Evolutionary conservation across 2,888 invertebrate genomes (phyloP).

Genomic region (Trichacis sp.): DNA sequence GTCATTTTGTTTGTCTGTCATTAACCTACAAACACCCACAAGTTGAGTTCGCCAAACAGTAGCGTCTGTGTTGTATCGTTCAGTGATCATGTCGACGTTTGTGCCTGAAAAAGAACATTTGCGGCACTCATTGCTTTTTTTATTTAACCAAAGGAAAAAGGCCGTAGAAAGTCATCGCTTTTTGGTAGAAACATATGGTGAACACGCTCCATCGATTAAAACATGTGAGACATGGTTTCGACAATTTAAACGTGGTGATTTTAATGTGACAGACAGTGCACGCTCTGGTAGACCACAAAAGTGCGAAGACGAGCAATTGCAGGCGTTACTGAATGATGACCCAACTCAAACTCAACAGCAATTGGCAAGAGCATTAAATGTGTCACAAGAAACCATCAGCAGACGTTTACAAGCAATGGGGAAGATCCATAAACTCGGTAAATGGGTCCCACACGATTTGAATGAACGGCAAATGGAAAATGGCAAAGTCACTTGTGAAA

Average conservation of each 20-base stretch:
- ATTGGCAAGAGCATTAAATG: not conserved
- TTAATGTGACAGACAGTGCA: too few species aligned
- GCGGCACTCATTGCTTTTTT: constrained; percentile 5
- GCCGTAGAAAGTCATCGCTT: not conserved
- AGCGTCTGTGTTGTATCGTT: too few species aligned
- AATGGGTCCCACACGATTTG: not conserved
- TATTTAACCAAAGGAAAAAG: constrained; percentile 5
- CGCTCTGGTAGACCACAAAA: too few species aligned
- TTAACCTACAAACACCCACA: too few species aligned
- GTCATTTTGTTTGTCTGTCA: too few species aligned
- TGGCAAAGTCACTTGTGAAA: constrained; percentile 33
- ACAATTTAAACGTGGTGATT: too few species aligned
- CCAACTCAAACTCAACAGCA: constrained; percentile 6
- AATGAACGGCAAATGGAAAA: constrained; percentile 2
- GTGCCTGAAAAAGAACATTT: constrained; percentile 7
- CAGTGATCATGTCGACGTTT: not conserved
- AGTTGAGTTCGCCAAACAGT: too few species aligned
- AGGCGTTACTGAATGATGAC: not conserved
- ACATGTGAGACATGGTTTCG: too few species aligned
- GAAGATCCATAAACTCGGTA: too few species aligned
- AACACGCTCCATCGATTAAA: not conserved
- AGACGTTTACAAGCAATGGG: too few species aligned
- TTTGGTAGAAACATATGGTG: not conserved
- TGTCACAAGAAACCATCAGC: too few species aligned
- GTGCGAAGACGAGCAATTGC: too few species aligned